A percentile compares a stretch with the other conserved stretches of the same genome.
Evolutionary conservation across 2,113 vertebrate species (phyloP).

Genomic region (Chamaea fasciata): DNA sequence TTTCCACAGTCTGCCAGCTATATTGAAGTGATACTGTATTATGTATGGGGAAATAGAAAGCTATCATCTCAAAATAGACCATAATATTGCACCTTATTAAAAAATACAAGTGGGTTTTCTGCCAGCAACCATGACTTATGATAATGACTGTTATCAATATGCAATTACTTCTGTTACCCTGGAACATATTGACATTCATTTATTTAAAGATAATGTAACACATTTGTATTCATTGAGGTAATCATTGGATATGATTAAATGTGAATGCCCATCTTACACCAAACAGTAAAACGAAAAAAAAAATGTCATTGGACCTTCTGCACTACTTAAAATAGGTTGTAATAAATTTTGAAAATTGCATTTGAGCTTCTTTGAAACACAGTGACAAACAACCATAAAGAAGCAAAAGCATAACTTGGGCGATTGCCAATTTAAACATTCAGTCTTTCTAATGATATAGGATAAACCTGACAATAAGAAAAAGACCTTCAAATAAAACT

Average conservation of each 20-base stretch:
- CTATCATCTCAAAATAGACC: constrained; percentile 67
- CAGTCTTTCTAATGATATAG: background rate
- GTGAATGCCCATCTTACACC: constrained; percentile 57
- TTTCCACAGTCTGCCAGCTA: constrained; percentile 12
- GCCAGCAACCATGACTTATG: constrained; percentile 59
- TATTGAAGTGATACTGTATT: constrained; percentile 53
- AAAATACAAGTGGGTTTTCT: constrained; percentile 67
- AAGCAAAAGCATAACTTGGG: constrained; percentile 35
- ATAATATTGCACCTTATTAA: constrained; percentile 68
- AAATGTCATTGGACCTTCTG: constrained; percentile 19
- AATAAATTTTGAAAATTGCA: constrained; percentile 53
- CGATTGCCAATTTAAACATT: background rate
- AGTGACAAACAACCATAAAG: constrained; percentile 26
- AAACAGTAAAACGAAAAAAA: constrained; percentile 54
- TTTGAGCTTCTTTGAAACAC: constrained; percentile 51
- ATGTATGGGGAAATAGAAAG: constrained; percentile 61
- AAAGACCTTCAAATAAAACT: background rate
- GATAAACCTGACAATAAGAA: background rate
- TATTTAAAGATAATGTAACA: constrained; percentile 71
- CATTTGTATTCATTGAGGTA: constrained; percentile 71
- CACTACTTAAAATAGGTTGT: constrained; percentile 50
- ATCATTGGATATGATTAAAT: constrained; percentile 68
- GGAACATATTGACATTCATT: constrained; percentile 71
- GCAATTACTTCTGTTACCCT: constrained; percentile 71
- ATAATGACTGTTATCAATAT: constrained; percentile 72